These are phyloP conservation scores for Brachyhypopomus gauderio DNA, from an alignment of 2,113 vertebrate species.

Conservation along the genomic window DNA sequence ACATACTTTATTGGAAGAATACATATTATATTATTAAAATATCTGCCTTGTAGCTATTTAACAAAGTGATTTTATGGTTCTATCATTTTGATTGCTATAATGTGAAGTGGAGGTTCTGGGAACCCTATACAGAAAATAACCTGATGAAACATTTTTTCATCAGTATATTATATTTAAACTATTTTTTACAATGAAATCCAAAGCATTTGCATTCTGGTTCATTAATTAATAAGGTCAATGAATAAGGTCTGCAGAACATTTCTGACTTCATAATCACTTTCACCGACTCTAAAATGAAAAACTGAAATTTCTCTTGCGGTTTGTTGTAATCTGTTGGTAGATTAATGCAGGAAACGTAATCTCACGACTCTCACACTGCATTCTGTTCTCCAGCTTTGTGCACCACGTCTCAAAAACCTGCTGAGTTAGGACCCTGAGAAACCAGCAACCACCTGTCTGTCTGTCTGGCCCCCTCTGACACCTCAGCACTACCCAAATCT, in stretches of 20 bases:
- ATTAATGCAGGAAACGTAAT: background rate
- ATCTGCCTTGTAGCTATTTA: background rate
- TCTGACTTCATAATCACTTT: background rate
- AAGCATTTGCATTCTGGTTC: background rate
- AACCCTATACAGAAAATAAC: background rate
- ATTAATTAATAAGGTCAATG: too few relatives aligned
- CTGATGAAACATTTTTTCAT: background rate
- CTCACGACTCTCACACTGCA: background rate
- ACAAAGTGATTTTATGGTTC: background rate
- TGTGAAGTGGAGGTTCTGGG: background rate
- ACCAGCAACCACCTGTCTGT: constrained; percentile 27
- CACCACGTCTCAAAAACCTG: constrained; percentile 22
- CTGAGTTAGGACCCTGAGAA: constrained; percentile 11
- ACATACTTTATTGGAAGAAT: background rate
- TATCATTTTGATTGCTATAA: background rate
- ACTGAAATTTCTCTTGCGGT: too few relatives aligned
- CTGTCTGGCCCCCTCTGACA: background rate
- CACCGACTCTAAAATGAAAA: background rate
- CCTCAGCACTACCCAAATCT: background rate
- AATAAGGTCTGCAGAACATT: background rate
- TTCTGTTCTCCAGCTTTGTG: constrained; percentile 25
- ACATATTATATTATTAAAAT: constrained; percentile 8
- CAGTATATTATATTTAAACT: background rate
- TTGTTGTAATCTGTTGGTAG: background rate
- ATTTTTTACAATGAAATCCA: background rate